Base-by-base conservation (phyloP, 2,888 invertebrate genomes). In the Congeria kusceri region DNA sequence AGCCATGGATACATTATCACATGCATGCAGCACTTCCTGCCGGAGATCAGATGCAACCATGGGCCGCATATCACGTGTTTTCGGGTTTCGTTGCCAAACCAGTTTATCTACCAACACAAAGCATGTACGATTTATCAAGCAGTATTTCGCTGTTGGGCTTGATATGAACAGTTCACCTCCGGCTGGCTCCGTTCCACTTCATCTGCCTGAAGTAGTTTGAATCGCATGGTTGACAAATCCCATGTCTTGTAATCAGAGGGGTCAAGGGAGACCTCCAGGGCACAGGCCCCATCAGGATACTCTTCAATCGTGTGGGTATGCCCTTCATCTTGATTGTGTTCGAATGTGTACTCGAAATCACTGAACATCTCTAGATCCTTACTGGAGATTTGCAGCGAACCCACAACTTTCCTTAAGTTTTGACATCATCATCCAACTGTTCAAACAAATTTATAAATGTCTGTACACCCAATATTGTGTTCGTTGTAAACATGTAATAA, bases 351-450 rank as follows among this genome's bases (percentile, higher is more conserved):
- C 18, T 25, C 56, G 1, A 56, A 25, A 56, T 56, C 56, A 25
- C 25, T 56, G 56, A 56, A 56, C 18, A 56, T 1, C 9, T 56
- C 56, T 11, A 20, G 3, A 20, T 56, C 56, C 18, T 20, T 18
- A 25, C 2, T 20, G 44, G 27, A 20, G 2, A 25, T 9, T 25
- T 44, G 7, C 9, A 64, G 20, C 18, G 7, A n/a, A 18, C 25
- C 53, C 7, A 5, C 20, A 13, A 20, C 2, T 20, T 25, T 53
- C 7, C 25, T 53, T 1, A n/a, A 13, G n/a, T 25, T 28, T 58
- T 28, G 3, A 66, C 66, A 66, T 73, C 49, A 44, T 73, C 73
- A 25, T 59, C 67, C 20, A 25, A n/a, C 18, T 70, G 62, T 25
- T 23, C 39, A 44, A 76, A n/a, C n/a, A n/a, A n/a, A n/a, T n/a